A percentile compares a stretch with the other conserved stretches of the same genome.
phyloP scores from a whole-genome alignment of 2,888 invertebrate genomes.

The Amblyjoppa fuscipennis region DNA sequence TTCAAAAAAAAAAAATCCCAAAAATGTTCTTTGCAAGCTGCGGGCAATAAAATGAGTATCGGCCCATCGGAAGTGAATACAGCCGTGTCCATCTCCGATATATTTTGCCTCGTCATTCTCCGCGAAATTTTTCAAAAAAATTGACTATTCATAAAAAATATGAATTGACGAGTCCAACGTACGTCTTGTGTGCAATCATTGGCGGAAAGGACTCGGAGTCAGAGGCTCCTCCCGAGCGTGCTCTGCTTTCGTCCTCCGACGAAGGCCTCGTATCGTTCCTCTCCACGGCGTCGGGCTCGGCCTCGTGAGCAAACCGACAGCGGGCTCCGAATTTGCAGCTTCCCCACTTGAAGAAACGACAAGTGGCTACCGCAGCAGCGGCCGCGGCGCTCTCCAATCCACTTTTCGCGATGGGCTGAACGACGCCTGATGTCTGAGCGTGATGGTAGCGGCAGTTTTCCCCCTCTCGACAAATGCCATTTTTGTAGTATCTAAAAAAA shows the following conservation, averaged over 20 bases:
- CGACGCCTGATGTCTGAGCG: conserved; percentile 72
- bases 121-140: not conserved
- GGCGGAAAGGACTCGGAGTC: conserved; percentile 51
- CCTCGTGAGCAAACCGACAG: conserved; percentile 80
- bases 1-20: too few relatives aligned
- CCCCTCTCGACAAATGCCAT: conserved; percentile 82
- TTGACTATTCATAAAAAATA: too few relatives aligned
- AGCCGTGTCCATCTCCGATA: too few relatives aligned
- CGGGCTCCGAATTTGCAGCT: conserved; percentile 80
- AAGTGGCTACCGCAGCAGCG: conserved; percentile 71
- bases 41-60: too few relatives aligned
- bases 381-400: conserved; percentile 58
- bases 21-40: too few relatives aligned
- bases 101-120: too few relatives aligned
- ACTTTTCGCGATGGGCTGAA: conserved; percentile 71
- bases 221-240: conserved; percentile 39
- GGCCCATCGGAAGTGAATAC: too few relatives aligned
- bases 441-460: conserved; percentile 82
- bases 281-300: conserved; percentile 66
- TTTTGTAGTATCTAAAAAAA: conserved; percentile 81
- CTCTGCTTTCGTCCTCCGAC: conserved; percentile 29
- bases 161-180: not conserved
- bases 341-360: conserved; percentile 82
- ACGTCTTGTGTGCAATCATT: conserved; percentile 56
- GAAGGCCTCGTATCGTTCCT: conserved; percentile 34